Percentiles rank a stretch among this genome's conserved stretches.
phyloP scores from a whole-genome alignment of 2,797 vertebrate species.

The Gobionotothen gibberifrons region DNA sequence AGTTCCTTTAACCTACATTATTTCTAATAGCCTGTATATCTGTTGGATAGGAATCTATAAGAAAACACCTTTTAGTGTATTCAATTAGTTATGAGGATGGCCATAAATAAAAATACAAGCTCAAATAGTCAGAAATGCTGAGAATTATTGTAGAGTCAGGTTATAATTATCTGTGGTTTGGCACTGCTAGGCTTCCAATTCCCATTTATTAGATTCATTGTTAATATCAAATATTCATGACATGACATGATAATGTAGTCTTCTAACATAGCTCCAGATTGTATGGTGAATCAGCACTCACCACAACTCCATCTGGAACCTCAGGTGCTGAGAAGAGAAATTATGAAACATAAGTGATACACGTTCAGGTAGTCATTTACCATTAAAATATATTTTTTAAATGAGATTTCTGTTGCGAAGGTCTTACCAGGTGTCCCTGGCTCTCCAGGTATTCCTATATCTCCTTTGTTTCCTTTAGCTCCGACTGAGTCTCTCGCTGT shows the following conservation, averaged over 20 bases:
- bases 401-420: background rate
- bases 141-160: background rate
- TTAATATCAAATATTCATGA: background rate
- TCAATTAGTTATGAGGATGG: background rate
- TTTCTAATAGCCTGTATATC: too few species aligned
- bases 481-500: conserved; percentile 56
- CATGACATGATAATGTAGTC: too few species aligned
- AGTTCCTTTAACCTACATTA: too few species aligned
- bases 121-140: background rate
- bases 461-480: conserved; percentile 92
- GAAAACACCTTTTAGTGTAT: background rate
- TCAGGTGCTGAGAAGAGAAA: conserved; percentile 29
- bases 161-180: background rate
- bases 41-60: too few species aligned
- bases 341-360: background rate
- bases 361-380: background rate
- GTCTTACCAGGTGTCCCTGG: conserved; percentile 86
- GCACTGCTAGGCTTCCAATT: background rate
- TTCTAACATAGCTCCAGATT: background rate
- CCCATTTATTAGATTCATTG: background rate
- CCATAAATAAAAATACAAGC: background rate
- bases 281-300: conserved; percentile 44
- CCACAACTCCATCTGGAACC: conserved; percentile 54
- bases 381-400: background rate
- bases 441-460: conserved; percentile 87